Conservation (phyloP, 1,140 invertebrate species). For the Portunus trituberculatus region DNA sequence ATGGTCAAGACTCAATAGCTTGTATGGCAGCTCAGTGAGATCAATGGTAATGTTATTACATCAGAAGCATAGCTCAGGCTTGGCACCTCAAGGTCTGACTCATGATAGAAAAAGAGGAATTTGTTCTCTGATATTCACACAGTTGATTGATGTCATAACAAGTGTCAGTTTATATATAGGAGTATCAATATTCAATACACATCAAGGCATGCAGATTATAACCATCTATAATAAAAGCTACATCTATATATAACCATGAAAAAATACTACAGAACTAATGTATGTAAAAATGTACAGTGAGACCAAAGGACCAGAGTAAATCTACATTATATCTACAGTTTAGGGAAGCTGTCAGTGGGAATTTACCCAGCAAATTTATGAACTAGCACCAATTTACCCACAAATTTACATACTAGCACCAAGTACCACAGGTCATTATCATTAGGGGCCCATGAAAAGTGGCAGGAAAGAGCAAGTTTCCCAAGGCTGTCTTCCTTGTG, state of each 20-base stretch:
- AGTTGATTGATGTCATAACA: slow-evolving; percentile 23
- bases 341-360: not conserved
- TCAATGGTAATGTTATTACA: not conserved
- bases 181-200: not conserved
- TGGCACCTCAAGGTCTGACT: not conserved
- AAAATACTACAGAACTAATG: not conserved
- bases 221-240: not conserved
- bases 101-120: not conserved
- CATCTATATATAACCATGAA: not conserved
- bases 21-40: too few relatives aligned
- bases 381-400: not conserved
- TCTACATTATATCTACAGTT: not conserved
- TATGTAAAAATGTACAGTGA: not conserved
- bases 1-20: too few relatives aligned
- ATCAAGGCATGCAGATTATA: not conserved
- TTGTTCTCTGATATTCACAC: not conserved
- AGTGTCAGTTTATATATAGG: not conserved
- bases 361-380: not conserved
- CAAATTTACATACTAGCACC: not conserved
- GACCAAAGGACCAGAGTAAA: not conserved
- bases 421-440: not conserved
- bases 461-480: not conserved
- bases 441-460: not conserved
- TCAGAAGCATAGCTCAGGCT: not conserved
- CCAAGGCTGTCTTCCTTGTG: not conserved